Evolutionary conservation across 2,797 vertebrate genomes (phyloP).

Genomic region (Alauda arvensis): DNA sequence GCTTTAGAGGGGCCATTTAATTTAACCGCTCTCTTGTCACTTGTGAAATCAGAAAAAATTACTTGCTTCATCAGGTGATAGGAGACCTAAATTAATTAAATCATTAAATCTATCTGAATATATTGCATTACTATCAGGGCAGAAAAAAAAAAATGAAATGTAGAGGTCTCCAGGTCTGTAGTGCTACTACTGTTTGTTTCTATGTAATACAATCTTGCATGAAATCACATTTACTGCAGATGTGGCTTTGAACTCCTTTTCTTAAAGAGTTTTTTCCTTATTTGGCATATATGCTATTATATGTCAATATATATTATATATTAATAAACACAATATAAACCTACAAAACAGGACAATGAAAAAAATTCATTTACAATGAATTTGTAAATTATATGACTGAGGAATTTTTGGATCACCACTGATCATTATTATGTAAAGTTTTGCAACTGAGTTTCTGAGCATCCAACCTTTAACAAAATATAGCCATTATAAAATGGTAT

Average conservation of each 20-base stretch:
- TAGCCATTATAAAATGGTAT: not conserved
- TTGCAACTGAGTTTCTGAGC: not conserved
- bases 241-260: not conserved
- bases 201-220: not conserved
- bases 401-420: not conserved
- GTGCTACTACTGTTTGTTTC: not conserved
- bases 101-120: not conserved
- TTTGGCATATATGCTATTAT: not conserved
- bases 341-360: not conserved
- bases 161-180: not conserved
- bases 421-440: not conserved
- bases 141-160: not conserved
- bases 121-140: not conserved
- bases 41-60: not conserved
- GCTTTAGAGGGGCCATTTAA: not conserved
- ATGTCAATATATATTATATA: no score
- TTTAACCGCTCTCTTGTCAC: not conserved
- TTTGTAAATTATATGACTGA: not conserved
- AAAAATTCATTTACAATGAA: no score
- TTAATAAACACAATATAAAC: not conserved
- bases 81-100: not conserved
- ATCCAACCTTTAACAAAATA: not conserved
- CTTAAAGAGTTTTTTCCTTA: not conserved
- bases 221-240: not conserved
- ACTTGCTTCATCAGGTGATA: not conserved